Conservation (phyloP, 2,888 invertebrate species). For the Cryptophagus acutangulus region DNA sequence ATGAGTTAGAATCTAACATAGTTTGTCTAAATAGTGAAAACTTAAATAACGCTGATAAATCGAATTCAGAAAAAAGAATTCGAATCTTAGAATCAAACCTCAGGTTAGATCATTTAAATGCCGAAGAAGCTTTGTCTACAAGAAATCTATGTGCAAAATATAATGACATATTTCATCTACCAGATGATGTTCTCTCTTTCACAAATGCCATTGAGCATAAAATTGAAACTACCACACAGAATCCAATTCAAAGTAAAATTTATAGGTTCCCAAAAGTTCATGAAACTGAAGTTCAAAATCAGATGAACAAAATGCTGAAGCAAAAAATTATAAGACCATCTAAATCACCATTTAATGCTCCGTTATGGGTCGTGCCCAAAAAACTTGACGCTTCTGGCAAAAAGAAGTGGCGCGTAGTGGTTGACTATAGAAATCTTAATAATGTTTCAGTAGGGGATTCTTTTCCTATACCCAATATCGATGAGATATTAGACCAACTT, state of each 20-base stretch:
- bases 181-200: not conserved
- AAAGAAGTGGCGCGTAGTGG: conserved; percentile 10
- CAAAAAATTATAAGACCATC: conserved; percentile 7
- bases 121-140: conserved; percentile 5
- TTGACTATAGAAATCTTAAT: conserved; percentile 11
- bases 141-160: conserved; percentile 3
- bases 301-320: conserved; percentile 6
- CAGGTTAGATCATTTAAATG: conserved; percentile 12
- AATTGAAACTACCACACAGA: not conserved
- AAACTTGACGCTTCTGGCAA: conserved; percentile 8
- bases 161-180: conserved; percentile 2
- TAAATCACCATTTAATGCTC: conserved; percentile 1
- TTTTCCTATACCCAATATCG: conserved; percentile 7
- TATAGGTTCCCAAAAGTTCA: conserved; percentile 9
- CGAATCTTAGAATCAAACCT: conserved; percentile 2
- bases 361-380: conserved; percentile 9
- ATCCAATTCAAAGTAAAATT: conserved; percentile 2
- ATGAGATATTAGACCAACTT: conserved; percentile 7
- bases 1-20: not conserved
- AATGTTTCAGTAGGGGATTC: conserved; percentile 6
- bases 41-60: not conserved
- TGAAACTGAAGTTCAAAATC: conserved; percentile 6
- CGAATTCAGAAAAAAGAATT: not conserved
- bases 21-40: no score
- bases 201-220: conserved; percentile 2